Percentiles rank a stretch among this genome's conserved stretches.
Conservation (phyloP, 2,888 invertebrate genomes). For the Altica lythri region DNA sequence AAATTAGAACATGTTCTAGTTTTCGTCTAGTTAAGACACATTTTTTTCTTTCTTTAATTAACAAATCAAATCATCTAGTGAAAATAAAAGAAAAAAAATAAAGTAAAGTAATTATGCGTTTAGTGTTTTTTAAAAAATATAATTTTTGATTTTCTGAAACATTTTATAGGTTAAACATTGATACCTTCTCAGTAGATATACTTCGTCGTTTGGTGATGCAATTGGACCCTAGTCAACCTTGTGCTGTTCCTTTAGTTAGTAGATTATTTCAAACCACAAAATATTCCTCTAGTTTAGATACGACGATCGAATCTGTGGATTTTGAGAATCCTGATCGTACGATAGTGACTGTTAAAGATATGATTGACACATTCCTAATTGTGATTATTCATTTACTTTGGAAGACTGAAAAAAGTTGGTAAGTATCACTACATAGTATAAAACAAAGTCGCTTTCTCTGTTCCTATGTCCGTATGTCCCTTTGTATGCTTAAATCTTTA, state of each 20-base stretch:
- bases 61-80: no score
- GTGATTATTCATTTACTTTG: slow-evolving; percentile 57
- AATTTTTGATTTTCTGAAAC: no score
- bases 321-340: slow-evolving; percentile 49
- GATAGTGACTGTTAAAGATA: slow-evolving; percentile 53
- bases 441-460: no score
- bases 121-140: no score
- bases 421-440: slow-evolving; percentile 29
- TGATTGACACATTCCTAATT: slow-evolving; percentile 61
- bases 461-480: no score
- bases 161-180: slow-evolving; percentile 44
- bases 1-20: no score
- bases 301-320: slow-evolving; percentile 60
- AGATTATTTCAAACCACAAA: slow-evolving; percentile 50
- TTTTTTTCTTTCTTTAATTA: no score
- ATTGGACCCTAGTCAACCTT: slow-evolving; percentile 67
- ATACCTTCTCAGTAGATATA: slow-evolving; percentile 49
- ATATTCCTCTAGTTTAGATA: slow-evolving; percentile 58
- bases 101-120: background rate
- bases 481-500: no score
- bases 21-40: no score
- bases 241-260: slow-evolving; percentile 57
- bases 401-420: slow-evolving; percentile 50
- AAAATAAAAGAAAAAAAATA: no score
- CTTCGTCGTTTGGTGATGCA: slow-evolving; percentile 60